Percentiles rank a stretch among this genome's conserved stretches.
phyloP scores from a whole-genome alignment of 2,113 vertebrate species.

The Philantomba maxwellii region DNA sequence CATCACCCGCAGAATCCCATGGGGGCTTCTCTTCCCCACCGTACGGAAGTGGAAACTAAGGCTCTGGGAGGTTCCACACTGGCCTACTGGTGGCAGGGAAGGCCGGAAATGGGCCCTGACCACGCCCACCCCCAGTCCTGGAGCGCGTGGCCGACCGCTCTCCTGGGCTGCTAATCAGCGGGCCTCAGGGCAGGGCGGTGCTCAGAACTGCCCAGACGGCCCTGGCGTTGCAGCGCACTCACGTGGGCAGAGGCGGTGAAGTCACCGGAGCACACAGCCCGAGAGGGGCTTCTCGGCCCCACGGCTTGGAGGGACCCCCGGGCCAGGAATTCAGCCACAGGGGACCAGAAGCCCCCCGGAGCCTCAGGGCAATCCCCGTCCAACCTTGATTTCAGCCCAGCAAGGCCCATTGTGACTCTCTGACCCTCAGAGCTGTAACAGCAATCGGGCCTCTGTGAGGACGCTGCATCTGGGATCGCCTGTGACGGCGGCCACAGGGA shows the following conservation, averaged over 20 bases:
- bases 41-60: not conserved
- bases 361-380: not conserved
- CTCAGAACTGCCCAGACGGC: rapidly evolving
- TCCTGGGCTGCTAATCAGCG: not conserved
- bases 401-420: not conserved
- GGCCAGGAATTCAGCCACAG: rapidly evolving
- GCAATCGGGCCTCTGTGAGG: not conserved
- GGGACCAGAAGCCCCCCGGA: rapidly evolving
- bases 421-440: not conserved
- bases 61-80: rapidly evolving
- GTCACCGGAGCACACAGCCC: rapidly evolving
- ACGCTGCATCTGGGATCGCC: rapidly evolving
- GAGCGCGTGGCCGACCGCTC: rapidly evolving
- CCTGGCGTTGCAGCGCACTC: rapidly evolving
- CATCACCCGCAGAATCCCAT: rapidly evolving
- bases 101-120: no score
- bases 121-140: rapidly evolving
- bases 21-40: not conserved
- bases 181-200: no score
- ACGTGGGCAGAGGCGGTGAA: rapidly evolving
- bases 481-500: rapidly evolving
- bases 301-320: not conserved
- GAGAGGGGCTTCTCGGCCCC: rapidly evolving
- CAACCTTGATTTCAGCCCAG: not conserved
- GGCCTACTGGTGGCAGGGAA: not conserved